Evolutionary conservation across 2,888 invertebrate genomes (phyloP).

Genomic region (Tortrix viridana): DNA sequence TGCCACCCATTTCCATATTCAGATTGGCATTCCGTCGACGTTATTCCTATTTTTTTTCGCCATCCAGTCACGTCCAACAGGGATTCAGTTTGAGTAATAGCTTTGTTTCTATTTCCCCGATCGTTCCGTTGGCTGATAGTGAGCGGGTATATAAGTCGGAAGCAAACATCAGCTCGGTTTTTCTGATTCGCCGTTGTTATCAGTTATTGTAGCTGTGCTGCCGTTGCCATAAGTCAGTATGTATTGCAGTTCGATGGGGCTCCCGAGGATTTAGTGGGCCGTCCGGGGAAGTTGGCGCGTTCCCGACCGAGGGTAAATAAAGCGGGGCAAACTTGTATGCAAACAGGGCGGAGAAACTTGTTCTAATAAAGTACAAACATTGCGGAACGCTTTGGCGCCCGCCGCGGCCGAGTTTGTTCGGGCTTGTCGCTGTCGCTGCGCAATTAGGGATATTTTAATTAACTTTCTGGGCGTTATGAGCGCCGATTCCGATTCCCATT

Average conservation of each 20-base stretch:
- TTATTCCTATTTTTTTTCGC: constrained; percentile 47
- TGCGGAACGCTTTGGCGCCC: constrained; percentile 60
- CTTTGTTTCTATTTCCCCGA: constrained; percentile 51
- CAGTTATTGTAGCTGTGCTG: constrained; percentile 17
- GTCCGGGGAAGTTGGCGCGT: constrained; percentile 51
- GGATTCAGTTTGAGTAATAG: constrained; percentile 52
- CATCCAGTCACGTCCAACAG: constrained; percentile 55
- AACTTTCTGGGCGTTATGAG: constrained; percentile 66
- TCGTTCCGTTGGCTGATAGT: constrained; percentile 43
- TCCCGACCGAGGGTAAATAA: constrained; percentile 59
- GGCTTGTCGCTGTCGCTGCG: constrained; percentile 51
- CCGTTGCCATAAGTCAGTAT: not conserved
- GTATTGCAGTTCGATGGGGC: constrained; percentile 28
- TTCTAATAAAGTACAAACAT: constrained; percentile 78
- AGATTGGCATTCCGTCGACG: constrained; percentile 60
- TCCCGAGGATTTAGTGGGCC: constrained; percentile 48
- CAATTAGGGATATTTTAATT: constrained; percentile 75
- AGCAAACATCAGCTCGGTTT: constrained; percentile 7
- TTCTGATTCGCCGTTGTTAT: constrained; percentile 11
- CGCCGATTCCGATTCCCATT: constrained; percentile 71
- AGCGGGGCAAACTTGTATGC: constrained; percentile 63
- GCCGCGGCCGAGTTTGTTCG: constrained; percentile 44
- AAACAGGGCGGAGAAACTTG: constrained; percentile 70
- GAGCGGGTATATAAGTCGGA: not conserved
- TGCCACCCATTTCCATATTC: constrained; percentile 73